Base-by-base conservation (phyloP, 2,113 vertebrate species). In the Spizaetus ornatus region DNA sequence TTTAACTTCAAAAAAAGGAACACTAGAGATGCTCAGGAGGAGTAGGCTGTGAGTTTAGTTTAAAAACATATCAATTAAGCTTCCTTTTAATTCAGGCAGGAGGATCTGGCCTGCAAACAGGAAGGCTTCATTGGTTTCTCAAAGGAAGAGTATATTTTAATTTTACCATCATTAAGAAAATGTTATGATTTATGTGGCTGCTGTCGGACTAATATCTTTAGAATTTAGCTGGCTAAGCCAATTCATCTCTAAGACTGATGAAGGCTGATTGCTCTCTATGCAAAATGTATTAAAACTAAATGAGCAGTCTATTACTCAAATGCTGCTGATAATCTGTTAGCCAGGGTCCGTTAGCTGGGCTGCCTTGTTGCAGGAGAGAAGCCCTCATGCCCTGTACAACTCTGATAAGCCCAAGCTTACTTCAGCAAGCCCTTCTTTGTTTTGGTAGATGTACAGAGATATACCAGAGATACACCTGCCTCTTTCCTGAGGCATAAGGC, bases 241-340 rank as follows among this genome's bases (percentile, higher is more conserved):
- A 99, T 99, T 99, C 98, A 99, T 99, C 99, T 99, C 99, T 97
- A 99, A 99, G 99, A 99, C 98, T 98, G 99, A 99, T 99, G 99
- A 99, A 98, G 98, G 98, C 97, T 98, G 98, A 98, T 98, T 99
- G 98, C 98, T 99, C 99, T 99, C 99, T 98, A 99, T 99, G 99
- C 99, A 99, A 99, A 99, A 99, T 97, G 98, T 99, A 99, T 99
- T 99, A 99, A 98, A 99, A 98, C 98, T 98, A 99, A 99, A 99
- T 99, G 99, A 99, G 99, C 98, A 99, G 99, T 99, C 98, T 99
- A 99, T 99, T 99, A 99, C 98, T 99, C 99, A 99, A 99, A 96
- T 5, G 85, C 93, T 95, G 92, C 97, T 98, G 98, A 99, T 99
- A 98, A 99, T 99, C 98, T 97, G 98, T 99, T 99, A 99, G 98